A percentile compares a stretch with the other conserved stretches of the same genome.
phyloP scores from a whole-genome alignment of 2,888 invertebrate species.

The Acanthosoma haemorrhoidale region DNA sequence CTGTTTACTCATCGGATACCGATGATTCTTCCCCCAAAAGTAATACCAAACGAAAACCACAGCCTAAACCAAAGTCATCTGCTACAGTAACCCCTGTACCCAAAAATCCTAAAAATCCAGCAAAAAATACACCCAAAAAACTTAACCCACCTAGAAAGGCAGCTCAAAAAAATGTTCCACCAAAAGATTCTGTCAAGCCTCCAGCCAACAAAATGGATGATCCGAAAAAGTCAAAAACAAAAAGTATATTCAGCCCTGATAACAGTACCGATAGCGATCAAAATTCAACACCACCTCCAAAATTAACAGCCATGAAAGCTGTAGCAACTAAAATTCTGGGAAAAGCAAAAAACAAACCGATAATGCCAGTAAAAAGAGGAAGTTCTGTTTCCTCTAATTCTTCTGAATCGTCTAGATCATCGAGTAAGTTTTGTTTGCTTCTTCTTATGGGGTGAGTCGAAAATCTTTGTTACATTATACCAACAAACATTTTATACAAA shows the following conservation, averaged over 20 bases:
- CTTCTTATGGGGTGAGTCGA: too few relatives aligned
- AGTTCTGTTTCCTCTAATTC: constrained; percentile 42
- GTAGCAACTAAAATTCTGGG: constrained; percentile 45
- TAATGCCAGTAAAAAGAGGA: constrained; percentile 39
- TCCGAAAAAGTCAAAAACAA: constrained; percentile 56
- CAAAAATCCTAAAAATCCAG: constrained; percentile 51
- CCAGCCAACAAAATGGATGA: constrained; percentile 46
- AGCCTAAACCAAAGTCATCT: constrained; percentile 59
- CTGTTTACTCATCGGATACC: constrained; percentile 55
- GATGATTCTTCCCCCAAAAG: constrained; percentile 53
- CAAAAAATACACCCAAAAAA: constrained; percentile 44
- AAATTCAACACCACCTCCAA: constrained; percentile 45
- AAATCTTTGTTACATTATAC: too few relatives aligned
- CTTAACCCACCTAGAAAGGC: constrained; percentile 44
- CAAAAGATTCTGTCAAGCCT: constrained; percentile 40
- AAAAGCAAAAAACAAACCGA: constrained; percentile 47
- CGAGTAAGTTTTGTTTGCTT: constrained; percentile 38
- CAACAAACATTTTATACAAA: too few relatives aligned
- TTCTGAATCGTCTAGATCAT: constrained; percentile 40
- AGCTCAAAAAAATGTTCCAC: constrained; percentile 37
- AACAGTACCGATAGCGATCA: constrained; percentile 62
- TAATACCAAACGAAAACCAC: constrained; percentile 50
- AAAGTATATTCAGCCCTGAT: constrained; percentile 72
- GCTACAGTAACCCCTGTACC: constrained; percentile 55
- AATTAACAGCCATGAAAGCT: constrained; percentile 48